Conservation (phyloP, 1,140 invertebrate genomes). For the Megathymus violae region DNA sequence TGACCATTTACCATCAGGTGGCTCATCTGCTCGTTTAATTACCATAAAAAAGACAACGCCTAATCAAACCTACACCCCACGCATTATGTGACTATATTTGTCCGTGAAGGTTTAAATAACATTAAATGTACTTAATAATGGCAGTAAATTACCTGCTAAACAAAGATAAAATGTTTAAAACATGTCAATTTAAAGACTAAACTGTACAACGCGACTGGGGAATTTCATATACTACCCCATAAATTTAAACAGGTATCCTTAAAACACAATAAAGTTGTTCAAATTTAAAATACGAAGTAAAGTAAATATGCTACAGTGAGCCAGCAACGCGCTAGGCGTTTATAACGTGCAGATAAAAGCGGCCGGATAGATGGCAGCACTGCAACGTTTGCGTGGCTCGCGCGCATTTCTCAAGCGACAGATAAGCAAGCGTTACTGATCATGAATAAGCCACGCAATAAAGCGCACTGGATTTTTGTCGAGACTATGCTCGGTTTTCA, state of each 20-base stretch:
- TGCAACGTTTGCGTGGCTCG: conserved; percentile 5
- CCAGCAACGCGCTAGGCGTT: conserved; percentile 9
- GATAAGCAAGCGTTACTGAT: conserved; percentile 18
- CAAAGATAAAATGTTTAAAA: too few relatives aligned
- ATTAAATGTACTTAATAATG: too few relatives aligned
- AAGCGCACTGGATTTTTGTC: not conserved
- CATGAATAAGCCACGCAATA: conserved; percentile 24
- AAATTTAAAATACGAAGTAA: conserved; percentile 26
- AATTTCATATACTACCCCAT: not conserved
- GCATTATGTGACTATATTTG: too few relatives aligned
- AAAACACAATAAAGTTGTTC: conserved; percentile 1
- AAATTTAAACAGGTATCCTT: not conserved
- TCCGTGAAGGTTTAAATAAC: too few relatives aligned
- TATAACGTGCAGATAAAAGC: conserved; percentile 21
- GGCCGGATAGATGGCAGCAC: not conserved
- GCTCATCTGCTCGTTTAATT: too few relatives aligned
- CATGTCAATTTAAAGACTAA: too few relatives aligned
- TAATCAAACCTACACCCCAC: too few relatives aligned
- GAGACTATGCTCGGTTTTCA: not conserved
- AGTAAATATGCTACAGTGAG: conserved; percentile 15
- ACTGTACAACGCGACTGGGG: not conserved
- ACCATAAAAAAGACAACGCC: too few relatives aligned
- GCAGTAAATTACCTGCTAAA: too few relatives aligned
- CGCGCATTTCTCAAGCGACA: conserved; percentile 13
- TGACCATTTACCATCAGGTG: too few relatives aligned